These are phyloP conservation scores for Lagenorhynchus albirostris DNA, from an alignment of 2,113 vertebrate genomes.

Conservation along the genomic window DNA sequence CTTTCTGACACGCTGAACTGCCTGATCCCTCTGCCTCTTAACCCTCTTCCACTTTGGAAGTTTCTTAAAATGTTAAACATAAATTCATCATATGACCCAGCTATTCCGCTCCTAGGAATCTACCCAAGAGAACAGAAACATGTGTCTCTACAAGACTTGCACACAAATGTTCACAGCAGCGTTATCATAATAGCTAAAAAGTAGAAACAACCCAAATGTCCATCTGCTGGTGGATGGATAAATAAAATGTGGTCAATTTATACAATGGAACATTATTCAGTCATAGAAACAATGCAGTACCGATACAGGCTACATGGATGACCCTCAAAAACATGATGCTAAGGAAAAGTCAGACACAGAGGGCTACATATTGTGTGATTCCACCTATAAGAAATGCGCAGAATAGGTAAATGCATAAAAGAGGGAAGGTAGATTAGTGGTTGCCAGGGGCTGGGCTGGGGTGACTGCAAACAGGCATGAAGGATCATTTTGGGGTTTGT, in stretches of 20 bases:
- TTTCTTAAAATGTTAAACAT: not conserved
- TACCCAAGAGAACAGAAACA: not conserved
- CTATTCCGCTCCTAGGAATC: not conserved
- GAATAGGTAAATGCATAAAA: not conserved
- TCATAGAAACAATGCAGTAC: not conserved
- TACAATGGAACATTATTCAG: not conserved
- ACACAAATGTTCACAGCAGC: not conserved
- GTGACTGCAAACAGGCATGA: not conserved
- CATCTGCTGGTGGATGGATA: not conserved
- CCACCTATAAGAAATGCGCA: not conserved
- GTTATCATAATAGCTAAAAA: not conserved
- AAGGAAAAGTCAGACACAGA: not conserved
- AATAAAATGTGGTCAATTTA: not conserved
- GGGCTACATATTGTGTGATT: not conserved
- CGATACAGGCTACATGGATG: not conserved
- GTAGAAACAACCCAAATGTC: too few relatives aligned
- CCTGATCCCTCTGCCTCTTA: rapidly evolving
- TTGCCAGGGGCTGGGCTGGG: not conserved
- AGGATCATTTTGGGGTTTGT: not conserved
- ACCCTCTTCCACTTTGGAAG: not conserved
- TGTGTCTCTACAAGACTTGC: not conserved
- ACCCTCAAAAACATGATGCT: not conserved
- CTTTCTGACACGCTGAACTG: not conserved
- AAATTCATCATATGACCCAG: not conserved
- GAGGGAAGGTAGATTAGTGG: not conserved